phyloP scores from a whole-genome alignment of 2,888 invertebrate species.

The Tuta absoluta region DNA sequence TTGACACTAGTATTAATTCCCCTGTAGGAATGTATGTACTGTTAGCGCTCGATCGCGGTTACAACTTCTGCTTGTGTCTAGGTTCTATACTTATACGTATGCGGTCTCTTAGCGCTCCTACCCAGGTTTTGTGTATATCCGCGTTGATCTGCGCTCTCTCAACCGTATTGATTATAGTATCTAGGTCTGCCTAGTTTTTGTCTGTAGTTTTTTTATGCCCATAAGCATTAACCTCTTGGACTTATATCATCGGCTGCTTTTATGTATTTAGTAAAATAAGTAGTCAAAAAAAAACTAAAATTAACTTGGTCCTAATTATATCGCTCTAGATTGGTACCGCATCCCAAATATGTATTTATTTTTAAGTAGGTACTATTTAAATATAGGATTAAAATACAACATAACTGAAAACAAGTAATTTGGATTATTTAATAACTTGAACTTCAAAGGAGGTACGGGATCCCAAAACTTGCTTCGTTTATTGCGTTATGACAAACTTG shows the following conservation, averaged over 20 bases:
- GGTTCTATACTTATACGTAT: too few relatives aligned
- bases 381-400: too few relatives aligned
- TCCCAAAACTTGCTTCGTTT: slow-evolving; percentile 5
- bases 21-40: too few relatives aligned
- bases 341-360: too few relatives aligned
- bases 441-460: slow-evolving; percentile 5
- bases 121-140: neutral
- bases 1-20: too few relatives aligned
- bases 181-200: neutral
- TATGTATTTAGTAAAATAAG: too few relatives aligned
- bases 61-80: neutral
- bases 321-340: too few relatives aligned
- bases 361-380: neutral
- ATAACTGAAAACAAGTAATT: neutral
- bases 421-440: slow-evolving; percentile 20
- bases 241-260: neutral
- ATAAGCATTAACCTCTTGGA: neutral
- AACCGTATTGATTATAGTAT: neutral
- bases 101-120: neutral
- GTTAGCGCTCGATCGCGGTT: neutral
- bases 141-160: neutral
- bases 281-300: too few relatives aligned
- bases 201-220: neutral
- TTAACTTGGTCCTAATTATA: too few relatives aligned
- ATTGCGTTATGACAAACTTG: slow-evolving; percentile 2